Percentiles rank a stretch among this genome's conserved stretches.
These are phyloP conservation scores for Phenganax stokvisi DNA, from an alignment of 92 coral and sea anemone genomes.

Conservation along the genomic window DNA sequence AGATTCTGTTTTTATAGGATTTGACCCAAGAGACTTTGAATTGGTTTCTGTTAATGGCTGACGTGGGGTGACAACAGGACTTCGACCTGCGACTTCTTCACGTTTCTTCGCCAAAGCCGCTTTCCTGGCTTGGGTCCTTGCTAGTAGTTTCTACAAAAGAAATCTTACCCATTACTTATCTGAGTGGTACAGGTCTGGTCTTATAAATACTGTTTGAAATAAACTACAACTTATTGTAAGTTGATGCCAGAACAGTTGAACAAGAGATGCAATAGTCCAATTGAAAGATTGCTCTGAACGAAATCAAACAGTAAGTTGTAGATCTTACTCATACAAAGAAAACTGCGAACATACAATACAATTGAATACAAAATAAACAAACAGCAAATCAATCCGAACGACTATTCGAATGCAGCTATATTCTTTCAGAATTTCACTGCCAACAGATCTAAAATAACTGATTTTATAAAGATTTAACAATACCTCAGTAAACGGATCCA, in stretches of 20 bases:
- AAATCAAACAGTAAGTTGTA: no score
- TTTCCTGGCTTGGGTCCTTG: slow-evolving; percentile 89
- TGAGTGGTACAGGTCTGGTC: no score
- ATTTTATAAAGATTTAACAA: not conserved
- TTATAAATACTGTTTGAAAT: no score
- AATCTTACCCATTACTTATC: not conserved
- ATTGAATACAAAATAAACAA: no score
- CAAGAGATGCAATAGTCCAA: no score
- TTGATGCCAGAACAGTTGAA: no score
- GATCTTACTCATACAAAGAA: no score
- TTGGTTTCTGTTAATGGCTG: slow-evolving; percentile 75
- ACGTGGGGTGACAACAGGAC: slow-evolving; percentile 63
- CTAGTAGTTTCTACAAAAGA: slow-evolving; percentile 66
- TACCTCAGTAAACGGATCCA: slow-evolving; percentile 43
- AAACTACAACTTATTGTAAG: no score
- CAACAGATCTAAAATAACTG: not conserved
- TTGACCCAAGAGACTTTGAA: slow-evolving; percentile 21
- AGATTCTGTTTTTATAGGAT: not conserved
- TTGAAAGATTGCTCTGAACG: no score
- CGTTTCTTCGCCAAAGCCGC: slow-evolving; percentile 75
- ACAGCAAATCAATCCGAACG: no score
- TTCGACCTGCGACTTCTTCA: slow-evolving; percentile 74
- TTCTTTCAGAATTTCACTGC: not conserved
- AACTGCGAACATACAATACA: no score
- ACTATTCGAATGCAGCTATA: not conserved